These are phyloP conservation scores for Leguminivora glycinivorella DNA, from an alignment of 1,140 invertebrate genomes.

Conservation along the genomic window DNA sequence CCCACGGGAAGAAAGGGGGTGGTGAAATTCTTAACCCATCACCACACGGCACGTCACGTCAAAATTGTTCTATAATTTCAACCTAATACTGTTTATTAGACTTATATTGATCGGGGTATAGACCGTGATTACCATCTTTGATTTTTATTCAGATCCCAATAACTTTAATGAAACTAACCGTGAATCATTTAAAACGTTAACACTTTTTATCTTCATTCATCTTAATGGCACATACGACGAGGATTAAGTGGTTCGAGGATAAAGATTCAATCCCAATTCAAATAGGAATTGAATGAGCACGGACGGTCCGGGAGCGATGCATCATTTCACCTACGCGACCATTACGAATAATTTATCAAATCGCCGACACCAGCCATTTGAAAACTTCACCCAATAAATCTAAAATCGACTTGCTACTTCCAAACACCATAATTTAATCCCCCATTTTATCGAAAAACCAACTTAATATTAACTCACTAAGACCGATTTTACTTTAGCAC, in stretches of 20 bases:
- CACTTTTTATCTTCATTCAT: neutral
- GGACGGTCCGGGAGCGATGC: neutral
- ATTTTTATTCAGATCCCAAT: too few relatives aligned
- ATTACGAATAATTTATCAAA: constrained; percentile 23
- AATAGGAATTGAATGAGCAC: neutral
- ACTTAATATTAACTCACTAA: neutral
- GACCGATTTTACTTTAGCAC: neutral
- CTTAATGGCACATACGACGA: neutral
- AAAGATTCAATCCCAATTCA: neutral
- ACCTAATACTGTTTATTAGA: too few relatives aligned
- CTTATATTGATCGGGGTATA: too few relatives aligned
- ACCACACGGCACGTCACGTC: too few relatives aligned
- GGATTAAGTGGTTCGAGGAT: neutral
- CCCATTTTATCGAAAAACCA: neutral
- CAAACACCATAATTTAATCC: neutral
- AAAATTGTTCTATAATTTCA: too few relatives aligned
- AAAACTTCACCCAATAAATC: constrained; percentile 25
- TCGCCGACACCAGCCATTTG: constrained; percentile 10
- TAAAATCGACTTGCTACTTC: constrained; percentile 1
- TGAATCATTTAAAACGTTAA: too few relatives aligned
- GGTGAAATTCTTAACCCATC: too few relatives aligned
- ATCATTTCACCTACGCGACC: neutral
- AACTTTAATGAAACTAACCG: too few relatives aligned
- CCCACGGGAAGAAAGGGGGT: too few relatives aligned
- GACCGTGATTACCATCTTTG: too few relatives aligned